Evolutionary conservation across 1,140 invertebrate species (phyloP).

Genomic region (Trachymyrmex septentrionalis): DNA sequence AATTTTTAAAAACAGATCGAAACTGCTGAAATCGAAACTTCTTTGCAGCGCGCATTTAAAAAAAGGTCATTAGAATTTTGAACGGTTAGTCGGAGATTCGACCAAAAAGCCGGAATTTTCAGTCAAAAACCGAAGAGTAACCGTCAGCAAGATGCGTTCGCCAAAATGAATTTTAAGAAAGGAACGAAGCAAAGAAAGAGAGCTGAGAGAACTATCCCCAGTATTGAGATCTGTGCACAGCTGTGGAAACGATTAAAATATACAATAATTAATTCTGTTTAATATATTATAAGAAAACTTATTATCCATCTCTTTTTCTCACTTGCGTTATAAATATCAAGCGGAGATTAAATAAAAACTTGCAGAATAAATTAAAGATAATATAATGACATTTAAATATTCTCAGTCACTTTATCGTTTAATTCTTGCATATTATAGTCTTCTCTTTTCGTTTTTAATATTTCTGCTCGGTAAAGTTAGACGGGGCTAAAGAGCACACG

Average conservation of each 20-base stretch:
- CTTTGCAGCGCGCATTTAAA: too few species aligned
- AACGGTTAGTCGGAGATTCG: too few species aligned
- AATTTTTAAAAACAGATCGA: too few species aligned
- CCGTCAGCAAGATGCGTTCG: neutral
- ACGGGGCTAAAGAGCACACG: neutral
- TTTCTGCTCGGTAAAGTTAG: neutral
- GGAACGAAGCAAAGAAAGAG: neutral
- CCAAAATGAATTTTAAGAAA: neutral
- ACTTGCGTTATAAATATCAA: neutral
- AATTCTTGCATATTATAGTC: neutral
- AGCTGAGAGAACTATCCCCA: neutral
- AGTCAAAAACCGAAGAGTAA: too few species aligned
- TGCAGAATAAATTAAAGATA: neutral
- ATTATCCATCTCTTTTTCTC: neutral
- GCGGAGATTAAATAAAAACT: neutral
- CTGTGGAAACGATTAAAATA: neutral
- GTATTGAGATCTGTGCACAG: neutral
- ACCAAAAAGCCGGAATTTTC: too few species aligned
- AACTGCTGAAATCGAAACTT: too few species aligned
- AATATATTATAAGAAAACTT: neutral
- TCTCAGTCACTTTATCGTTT: neutral
- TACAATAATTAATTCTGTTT: neutral
- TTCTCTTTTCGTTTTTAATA: conserved; percentile 12
- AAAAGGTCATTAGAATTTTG: too few species aligned
- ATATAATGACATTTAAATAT: neutral